These are phyloP conservation scores for Calephelis virginiensis DNA, from an alignment of 1,140 invertebrate species.

Conservation along the genomic window DNA sequence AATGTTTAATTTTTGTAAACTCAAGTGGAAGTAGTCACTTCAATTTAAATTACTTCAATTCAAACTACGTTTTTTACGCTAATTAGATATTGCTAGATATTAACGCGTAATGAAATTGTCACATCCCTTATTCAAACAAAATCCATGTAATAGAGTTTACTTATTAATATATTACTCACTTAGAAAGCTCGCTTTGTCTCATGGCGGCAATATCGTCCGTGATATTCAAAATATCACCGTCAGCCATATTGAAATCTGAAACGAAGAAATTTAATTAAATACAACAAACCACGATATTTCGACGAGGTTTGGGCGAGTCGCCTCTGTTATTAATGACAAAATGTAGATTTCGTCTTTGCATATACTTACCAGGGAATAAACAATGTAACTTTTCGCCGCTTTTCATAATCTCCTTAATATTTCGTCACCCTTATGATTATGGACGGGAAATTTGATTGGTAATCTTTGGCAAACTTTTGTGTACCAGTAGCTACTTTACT, in stretches of 20 bases:
- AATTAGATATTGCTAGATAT: neutral
- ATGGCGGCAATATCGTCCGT: conserved; percentile 44
- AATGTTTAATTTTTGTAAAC: no score
- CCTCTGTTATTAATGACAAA: neutral
- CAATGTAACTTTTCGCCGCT: no score
- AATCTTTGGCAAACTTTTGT: no score
- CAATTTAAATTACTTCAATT: no score
- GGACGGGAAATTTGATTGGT: no score
- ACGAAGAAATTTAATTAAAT: conserved; percentile 32
- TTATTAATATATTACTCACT: conserved; percentile 43
- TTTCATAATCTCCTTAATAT: no score
- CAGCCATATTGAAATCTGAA: conserved; percentile 57
- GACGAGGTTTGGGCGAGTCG: neutral
- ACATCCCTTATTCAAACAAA: neutral
- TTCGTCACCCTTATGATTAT: no score
- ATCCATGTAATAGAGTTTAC: neutral
- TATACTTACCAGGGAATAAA: neutral
- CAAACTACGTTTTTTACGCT: no score
- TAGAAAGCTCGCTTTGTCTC: conserved; percentile 59
- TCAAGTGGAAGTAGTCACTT: no score
- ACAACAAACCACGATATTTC: neutral
- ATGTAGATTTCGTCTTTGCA: neutral
- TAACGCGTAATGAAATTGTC: neutral
- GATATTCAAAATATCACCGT: conserved; percentile 44
- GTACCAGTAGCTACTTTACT: no score